These are phyloP conservation scores for Syrrhaptes paradoxus DNA, from an alignment of 2,113 vertebrate species.

Conservation along the genomic window DNA sequence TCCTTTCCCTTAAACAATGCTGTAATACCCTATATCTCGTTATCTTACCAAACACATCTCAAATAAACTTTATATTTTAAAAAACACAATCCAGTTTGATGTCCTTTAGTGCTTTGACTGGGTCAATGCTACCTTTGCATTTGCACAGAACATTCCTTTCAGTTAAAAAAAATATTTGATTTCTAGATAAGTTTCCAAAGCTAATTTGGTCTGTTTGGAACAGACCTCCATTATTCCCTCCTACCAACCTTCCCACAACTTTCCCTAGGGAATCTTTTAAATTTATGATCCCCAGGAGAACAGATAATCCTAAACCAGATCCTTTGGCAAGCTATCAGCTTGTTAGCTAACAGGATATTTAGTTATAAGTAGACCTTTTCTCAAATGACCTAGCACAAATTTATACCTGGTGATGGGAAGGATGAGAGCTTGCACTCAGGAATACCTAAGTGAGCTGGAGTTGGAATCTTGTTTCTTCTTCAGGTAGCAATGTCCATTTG, in stretches of 20 bases:
- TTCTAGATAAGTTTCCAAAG: not conserved
- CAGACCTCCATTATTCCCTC: not conserved
- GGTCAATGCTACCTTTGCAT: not conserved
- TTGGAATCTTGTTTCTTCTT: not conserved
- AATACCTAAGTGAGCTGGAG: not conserved
- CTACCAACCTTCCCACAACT: not conserved
- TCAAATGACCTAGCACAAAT: not conserved
- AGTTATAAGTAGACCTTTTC: not conserved
- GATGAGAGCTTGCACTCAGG: not conserved
- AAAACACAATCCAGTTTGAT: not conserved
- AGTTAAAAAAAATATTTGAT: not conserved
- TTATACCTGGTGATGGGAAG: not conserved
- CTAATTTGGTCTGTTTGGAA: not conserved
- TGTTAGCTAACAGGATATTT: not conserved
- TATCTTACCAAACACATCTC: not conserved
- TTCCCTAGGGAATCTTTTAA: not conserved
- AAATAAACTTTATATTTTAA: not conserved
- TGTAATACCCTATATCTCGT: not conserved
- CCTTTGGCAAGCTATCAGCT: not conserved
- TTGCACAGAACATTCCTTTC: not conserved
- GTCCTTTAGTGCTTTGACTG: not conserved
- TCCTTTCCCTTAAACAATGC: not conserved
- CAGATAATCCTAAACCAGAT: not conserved
- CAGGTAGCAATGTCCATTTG: not conserved
- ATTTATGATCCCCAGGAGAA: not conserved